phyloP scores from a whole-genome alignment of 2,113 vertebrate genomes.

The Ibidorhyncha struthersii region DNA sequence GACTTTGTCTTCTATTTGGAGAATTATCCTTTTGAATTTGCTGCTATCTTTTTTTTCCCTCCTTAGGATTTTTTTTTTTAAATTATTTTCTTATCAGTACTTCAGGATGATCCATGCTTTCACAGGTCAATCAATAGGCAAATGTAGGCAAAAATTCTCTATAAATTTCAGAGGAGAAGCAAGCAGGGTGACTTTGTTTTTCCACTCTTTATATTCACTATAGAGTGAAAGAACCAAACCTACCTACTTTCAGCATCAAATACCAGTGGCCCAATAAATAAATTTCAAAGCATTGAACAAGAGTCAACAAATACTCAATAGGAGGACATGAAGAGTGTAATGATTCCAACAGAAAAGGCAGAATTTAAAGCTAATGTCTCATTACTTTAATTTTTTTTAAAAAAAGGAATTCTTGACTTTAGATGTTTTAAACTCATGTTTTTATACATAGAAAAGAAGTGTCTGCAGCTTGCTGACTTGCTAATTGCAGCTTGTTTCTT shows the following conservation, averaged over 20 bases:
- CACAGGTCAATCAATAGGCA: neutral
- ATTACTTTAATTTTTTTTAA: neutral
- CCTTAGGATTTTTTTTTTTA: neutral
- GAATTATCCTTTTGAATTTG: conserved; percentile 26
- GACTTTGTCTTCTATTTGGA: conserved; percentile 62
- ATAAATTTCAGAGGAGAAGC: neutral
- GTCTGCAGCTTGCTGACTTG: neutral
- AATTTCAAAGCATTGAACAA: neutral
- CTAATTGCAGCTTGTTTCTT: neutral
- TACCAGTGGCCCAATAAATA: neutral
- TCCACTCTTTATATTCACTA: neutral
- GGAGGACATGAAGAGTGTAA: neutral
- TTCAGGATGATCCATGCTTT: neutral
- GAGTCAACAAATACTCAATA: neutral
- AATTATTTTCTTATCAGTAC: neutral
- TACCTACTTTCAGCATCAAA: neutral
- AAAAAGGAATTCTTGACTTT: neutral
- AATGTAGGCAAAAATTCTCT: neutral
- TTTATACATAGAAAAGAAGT: neutral
- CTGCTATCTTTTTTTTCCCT: neutral
- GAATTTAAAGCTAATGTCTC: neutral
- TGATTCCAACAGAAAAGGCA: neutral
- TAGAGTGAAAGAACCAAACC: neutral
- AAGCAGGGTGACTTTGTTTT: neutral
- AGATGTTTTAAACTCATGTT: neutral